Evolutionary conservation across 2,888 invertebrate genomes (phyloP).

Genomic region (Tricholauxania praeusta): DNA sequence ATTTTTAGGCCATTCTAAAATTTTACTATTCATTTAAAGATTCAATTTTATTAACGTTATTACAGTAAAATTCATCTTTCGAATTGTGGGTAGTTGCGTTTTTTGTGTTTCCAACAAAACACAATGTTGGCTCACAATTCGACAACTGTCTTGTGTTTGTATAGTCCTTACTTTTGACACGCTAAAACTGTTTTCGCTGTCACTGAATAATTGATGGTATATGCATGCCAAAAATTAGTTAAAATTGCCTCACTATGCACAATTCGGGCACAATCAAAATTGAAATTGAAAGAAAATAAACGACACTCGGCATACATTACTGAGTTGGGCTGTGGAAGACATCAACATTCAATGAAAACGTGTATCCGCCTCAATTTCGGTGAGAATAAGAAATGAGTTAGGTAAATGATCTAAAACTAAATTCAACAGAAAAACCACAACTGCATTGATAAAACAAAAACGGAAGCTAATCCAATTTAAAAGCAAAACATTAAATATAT

Average conservation of each 20-base stretch:
- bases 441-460: slow-evolving; percentile 4
- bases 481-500: slow-evolving; percentile 9
- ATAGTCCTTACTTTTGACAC: too few relatives aligned
- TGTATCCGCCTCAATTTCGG: slow-evolving; percentile 14
- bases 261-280: neutral
- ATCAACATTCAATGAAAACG: slow-evolving; percentile 14
- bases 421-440: neutral
- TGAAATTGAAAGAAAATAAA: slow-evolving; percentile 10
- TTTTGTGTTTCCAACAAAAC: too few relatives aligned
- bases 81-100: too few relatives aligned
- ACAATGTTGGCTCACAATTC: too few relatives aligned
- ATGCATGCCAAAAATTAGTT: slow-evolving; percentile 15
- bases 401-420: neutral
- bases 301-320: too few relatives aligned
- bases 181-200: neutral
- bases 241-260: slow-evolving; percentile 6
- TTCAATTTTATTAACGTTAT: too few relatives aligned
- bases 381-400: neutral
- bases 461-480: slow-evolving; percentile 15
- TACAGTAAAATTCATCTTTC: too few relatives aligned
- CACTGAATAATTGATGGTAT: slow-evolving; percentile 12
- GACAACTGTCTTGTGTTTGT: too few relatives aligned
- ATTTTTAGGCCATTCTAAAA: too few relatives aligned
- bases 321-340: neutral
- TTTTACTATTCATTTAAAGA: too few relatives aligned